Conservation (phyloP, 2,797 vertebrate species). For the Protosalanx chinensis region DNA sequence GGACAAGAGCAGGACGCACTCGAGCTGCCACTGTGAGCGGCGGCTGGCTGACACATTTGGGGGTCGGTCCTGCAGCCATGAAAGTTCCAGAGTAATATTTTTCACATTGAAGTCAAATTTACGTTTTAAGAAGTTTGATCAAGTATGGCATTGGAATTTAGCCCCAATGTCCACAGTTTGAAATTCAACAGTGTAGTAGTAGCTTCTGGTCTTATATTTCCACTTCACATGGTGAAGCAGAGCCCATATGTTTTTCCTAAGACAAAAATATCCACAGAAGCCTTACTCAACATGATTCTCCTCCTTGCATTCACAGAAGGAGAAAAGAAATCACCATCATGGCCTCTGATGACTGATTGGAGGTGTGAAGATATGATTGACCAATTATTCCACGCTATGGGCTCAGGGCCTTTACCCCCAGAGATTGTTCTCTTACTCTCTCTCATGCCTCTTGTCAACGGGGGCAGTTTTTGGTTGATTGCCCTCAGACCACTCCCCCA, state of each 20-base stretch:
- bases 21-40: slow-evolving; percentile 43
- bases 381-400: slow-evolving; percentile 66
- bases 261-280: slow-evolving; percentile 37
- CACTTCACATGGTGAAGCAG: slow-evolving; percentile 25
- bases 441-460: slow-evolving; percentile 61
- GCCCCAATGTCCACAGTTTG: slow-evolving; percentile 40
- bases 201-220: slow-evolving; percentile 36
- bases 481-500: slow-evolving; percentile 60
- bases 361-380: slow-evolving; percentile 70
- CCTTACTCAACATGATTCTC: slow-evolving; percentile 50
- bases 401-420: slow-evolving; percentile 51
- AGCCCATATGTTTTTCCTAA: slow-evolving; percentile 29
- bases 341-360: slow-evolving; percentile 38
- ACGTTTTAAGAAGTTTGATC: slow-evolving; percentile 12
- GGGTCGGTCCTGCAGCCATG: slow-evolving; percentile 17
- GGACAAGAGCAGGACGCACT: slow-evolving; percentile 43
- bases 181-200: neutral
- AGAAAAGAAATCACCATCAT: slow-evolving; percentile 69
- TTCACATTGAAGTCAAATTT: slow-evolving; percentile 26
- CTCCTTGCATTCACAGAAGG: slow-evolving; percentile 54
- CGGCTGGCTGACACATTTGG: slow-evolving; percentile 35
- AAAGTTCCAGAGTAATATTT: slow-evolving; percentile 24
- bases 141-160: slow-evolving; percentile 29
- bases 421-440: slow-evolving; percentile 62
- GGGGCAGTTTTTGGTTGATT: slow-evolving; percentile 70